Conservation (phyloP, 1,140 invertebrate genomes). For the Bilobella aurantiaca region DNA sequence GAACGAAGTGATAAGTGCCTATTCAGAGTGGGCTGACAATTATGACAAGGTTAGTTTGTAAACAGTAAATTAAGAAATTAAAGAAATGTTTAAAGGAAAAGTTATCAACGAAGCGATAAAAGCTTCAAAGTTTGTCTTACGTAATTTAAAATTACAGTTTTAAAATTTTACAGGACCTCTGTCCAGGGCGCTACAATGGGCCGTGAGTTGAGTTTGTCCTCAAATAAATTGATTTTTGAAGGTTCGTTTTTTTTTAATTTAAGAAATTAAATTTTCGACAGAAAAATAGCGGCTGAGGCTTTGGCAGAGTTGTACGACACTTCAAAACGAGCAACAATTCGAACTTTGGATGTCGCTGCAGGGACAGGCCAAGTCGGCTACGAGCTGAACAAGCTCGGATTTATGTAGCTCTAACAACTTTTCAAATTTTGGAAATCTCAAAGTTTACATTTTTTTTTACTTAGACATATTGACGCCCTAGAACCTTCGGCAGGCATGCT, state of each 20-base stretch:
- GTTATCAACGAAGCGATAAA: too few relatives aligned
- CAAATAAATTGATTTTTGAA: background rate
- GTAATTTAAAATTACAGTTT: background rate
- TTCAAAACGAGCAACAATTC: slow-evolving; percentile 15
- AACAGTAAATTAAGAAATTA: background rate
- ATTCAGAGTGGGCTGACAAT: slow-evolving; percentile 33
- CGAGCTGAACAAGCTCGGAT: slow-evolving; percentile 32
- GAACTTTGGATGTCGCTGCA: slow-evolving; percentile 39
- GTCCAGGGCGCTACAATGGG: slow-evolving; percentile 34
- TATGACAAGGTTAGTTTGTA: slow-evolving; percentile 31
- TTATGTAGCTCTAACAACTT: slow-evolving; percentile 18
- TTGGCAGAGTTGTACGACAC: slow-evolving; percentile 24
- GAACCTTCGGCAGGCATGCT: slow-evolving; percentile 39
- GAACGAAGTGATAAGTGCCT: slow-evolving; percentile 32
- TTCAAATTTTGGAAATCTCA: background rate
- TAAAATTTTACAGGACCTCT: slow-evolving; percentile 28
- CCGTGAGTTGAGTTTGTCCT: slow-evolving; percentile 9
- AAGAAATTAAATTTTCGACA: slow-evolving; percentile 11
- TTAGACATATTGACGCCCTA: slow-evolving; percentile 31
- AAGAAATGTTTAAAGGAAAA: too few relatives aligned
- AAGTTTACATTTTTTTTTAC: background rate
- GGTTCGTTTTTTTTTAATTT: background rate
- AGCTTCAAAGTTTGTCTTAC: background rate
- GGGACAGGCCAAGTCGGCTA: slow-evolving; percentile 39
- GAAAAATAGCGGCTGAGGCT: slow-evolving; percentile 31